A percentile compares a stretch with the other conserved stretches of the same genome.
Evolutionary conservation across 2,888 invertebrate genomes (phyloP).

Genomic region (Polydrusus tereticollis): DNA sequence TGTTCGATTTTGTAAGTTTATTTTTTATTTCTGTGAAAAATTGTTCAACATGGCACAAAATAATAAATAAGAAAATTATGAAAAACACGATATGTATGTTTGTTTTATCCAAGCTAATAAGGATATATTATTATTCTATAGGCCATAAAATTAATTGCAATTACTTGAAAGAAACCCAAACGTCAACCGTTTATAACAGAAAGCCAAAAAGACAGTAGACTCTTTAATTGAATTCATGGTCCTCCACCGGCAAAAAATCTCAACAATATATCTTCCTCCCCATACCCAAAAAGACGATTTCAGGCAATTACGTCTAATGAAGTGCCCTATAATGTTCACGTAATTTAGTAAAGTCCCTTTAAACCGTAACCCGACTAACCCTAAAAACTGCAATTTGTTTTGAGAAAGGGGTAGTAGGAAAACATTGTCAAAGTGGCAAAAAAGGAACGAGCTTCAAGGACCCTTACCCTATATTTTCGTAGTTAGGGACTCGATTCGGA

Average conservation of each 20-base stretch:
- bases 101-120: too few species aligned
- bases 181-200: too few species aligned
- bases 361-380: constrained; percentile 39
- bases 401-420: constrained; percentile 38
- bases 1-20: too few species aligned
- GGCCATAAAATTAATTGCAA: too few species aligned
- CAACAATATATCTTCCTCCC: constrained; percentile 24
- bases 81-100: too few species aligned
- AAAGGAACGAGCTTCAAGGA: constrained; percentile 16
- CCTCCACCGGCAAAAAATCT: constrained; percentile 4
- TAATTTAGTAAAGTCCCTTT: constrained; percentile 43
- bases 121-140: too few species aligned
- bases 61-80: too few species aligned
- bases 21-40: too few species aligned
- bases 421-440: constrained; percentile 36
- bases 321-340: constrained; percentile 44
- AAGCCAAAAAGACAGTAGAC: background rate
- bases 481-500: constrained; percentile 28
- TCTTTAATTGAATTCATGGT: constrained; percentile 11
- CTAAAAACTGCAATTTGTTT: constrained; percentile 46
- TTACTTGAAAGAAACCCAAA: too few species aligned
- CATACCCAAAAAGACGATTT: constrained; percentile 40
- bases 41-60: too few species aligned
- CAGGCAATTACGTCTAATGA: constrained; percentile 41
- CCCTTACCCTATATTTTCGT: constrained; percentile 25